Base-by-base conservation (phyloP, 2,797 vertebrate species). In the Acrocephalus scirpaceus region DNA sequence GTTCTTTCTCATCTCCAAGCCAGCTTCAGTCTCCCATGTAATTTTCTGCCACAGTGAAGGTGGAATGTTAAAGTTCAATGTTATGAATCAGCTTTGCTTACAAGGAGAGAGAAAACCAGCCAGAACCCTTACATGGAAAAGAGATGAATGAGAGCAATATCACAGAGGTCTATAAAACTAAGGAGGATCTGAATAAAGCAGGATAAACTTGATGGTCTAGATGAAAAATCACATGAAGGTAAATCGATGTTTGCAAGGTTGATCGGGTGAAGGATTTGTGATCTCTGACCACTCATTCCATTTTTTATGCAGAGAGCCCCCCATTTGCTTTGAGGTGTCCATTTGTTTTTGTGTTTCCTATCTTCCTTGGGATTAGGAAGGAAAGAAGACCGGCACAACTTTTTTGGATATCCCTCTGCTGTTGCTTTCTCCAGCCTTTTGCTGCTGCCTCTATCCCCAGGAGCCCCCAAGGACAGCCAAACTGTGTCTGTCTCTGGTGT, bases 21-120 rank as follows among this genome's bases (percentile, higher is more conserved):
- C 66, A 76, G n/a, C 56, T 88, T 58, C 2, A 1, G 66, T 84
- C 71, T 45, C 23, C 75, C 40, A 12, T 69, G 58, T 90, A 69
- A 84, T 84, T 34, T 88, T 84, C 66, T 92, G 50, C 70, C 62
- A 51, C 42, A 34, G 50, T 30, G 65, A 66, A 75, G n/a, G 50
- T 45, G 21, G 29, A 61, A 86, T 40, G 38, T 42, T 36, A 16
- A 84, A 77, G 50, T 66, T 90, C 66, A 62, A 0, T 58, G 27
- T 71, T 93, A 83, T 4, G 30, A 75, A 58, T 78, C 40, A 40
- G 22, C 61, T 78, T 90, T 83, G 69, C 57, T 74, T 88, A 58
- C 11, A 21, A 67, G 69, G 58, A 83, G 57, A 91, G 60, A 51
- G 40, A 32, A 62, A 87, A 76, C 22, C 2, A 2, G 29, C 40